Conservation (phyloP, 2,888 invertebrate genomes). For the Cheilosia grossa region DNA sequence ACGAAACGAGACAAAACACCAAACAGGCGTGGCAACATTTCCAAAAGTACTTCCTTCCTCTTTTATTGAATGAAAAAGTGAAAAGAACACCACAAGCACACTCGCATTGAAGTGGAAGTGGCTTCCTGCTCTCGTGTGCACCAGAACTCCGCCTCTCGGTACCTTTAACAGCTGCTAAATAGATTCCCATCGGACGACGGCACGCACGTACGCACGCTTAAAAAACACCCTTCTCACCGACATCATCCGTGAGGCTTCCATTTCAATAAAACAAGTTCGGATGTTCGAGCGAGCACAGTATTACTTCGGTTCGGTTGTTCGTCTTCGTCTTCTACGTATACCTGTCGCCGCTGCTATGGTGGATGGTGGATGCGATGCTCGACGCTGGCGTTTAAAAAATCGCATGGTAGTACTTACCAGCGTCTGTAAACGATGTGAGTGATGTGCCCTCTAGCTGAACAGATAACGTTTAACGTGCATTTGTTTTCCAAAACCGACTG, state of each 20-base stretch:
- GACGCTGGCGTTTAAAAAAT: not conserved
- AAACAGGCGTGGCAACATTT: constrained; percentile 16
- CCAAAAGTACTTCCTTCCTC: constrained; percentile 39
- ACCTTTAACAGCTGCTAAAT: constrained; percentile 40
- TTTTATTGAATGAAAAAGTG: constrained; percentile 10
- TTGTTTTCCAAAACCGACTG: constrained; percentile 15
- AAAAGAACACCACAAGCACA: constrained; percentile 7
- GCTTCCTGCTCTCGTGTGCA: constrained; percentile 10
- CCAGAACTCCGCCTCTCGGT: constrained; percentile 38
- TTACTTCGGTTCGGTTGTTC: constrained; percentile 23
- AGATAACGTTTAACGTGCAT: constrained; percentile 28
- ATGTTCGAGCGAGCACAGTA: constrained; percentile 28
- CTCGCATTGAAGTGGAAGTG: constrained; percentile 12
- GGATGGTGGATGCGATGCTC: not conserved
- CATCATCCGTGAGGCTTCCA: no score
- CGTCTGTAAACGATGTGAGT: constrained; percentile 11
- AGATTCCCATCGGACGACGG: not conserved
- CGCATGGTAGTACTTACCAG: not conserved
- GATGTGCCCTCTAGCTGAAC: constrained; percentile 30
- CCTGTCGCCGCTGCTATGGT: constrained; percentile 6
- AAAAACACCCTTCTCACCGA: not conserved
- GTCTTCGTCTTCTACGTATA: constrained; percentile 3
- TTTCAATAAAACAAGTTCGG: not conserved
- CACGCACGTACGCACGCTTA: constrained; percentile 45
- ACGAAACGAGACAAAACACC: constrained; percentile 11